Conservation (phyloP, 1,140 invertebrate genomes). For the Drusus annulatus region DNA sequence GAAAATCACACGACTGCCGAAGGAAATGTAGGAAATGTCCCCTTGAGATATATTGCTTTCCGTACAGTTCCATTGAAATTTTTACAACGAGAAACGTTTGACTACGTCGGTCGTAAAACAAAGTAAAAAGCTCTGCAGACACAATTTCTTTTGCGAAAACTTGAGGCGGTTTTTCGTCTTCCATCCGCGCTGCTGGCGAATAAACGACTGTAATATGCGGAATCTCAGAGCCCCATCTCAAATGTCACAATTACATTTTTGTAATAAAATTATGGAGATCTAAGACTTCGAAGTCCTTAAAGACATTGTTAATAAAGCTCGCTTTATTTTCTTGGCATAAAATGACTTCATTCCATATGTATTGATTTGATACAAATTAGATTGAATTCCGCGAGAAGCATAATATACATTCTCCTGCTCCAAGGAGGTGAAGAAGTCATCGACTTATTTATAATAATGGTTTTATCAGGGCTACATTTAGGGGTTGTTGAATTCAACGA, state of each 20-base stretch:
- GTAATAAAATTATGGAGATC: not conserved
- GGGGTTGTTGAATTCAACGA: no score
- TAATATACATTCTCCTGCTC: no score
- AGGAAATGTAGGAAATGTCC: slow-evolving; percentile 23
- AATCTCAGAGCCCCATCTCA: not conserved
- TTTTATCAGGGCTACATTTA: no score
- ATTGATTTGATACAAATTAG: no score
- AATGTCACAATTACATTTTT: slow-evolving; percentile 3
- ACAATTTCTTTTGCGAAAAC: slow-evolving; percentile 39
- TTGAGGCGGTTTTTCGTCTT: slow-evolving; percentile 15
- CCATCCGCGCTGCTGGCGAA: not conserved
- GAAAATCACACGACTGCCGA: slow-evolving; percentile 16
- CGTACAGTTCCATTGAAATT: slow-evolving; percentile 35
- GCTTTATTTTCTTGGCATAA: no score
- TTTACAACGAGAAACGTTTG: slow-evolving; percentile 41
- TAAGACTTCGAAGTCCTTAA: no score
- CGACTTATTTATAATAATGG: no score
- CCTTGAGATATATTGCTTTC: slow-evolving; percentile 35
- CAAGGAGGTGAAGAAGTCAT: no score
- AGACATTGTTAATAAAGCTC: no score
- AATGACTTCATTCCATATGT: no score
- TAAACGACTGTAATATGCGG: slow-evolving; percentile 15
- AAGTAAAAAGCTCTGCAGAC: slow-evolving; percentile 20
- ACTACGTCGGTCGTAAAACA: slow-evolving; percentile 34
- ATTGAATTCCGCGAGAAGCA: no score